Conservation (phyloP, 30 jellyfish, hydroid and myxozoan genomes). For the Mastigias papua region DNA sequence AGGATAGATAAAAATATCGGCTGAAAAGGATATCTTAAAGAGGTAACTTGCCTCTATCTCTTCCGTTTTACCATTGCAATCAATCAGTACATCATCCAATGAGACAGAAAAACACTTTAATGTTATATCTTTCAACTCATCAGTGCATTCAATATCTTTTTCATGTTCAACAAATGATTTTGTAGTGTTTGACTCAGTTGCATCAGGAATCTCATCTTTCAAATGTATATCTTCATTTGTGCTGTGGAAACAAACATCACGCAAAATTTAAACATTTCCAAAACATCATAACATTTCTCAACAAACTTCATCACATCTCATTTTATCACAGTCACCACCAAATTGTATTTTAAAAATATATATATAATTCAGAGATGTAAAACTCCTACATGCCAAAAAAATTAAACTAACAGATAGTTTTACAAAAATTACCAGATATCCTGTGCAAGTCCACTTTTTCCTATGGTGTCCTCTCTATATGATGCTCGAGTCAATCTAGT, state of each 20-base stretch:
- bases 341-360: no score
- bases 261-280: no score
- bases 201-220: not conserved
- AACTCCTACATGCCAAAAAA: not conserved
- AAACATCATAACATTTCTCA: no score
- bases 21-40: not conserved
- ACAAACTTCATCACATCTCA: no score
- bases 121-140: not conserved
- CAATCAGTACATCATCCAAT: not conserved
- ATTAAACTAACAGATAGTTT: not conserved
- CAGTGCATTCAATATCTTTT: slow-evolving; percentile 16
- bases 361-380: no score
- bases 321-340: no score
- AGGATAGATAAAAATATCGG: no score
- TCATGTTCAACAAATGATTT: slow-evolving; percentile 62
- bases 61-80: not conserved
- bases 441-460: not conserved
- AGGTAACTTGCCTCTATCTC: not conserved
- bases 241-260: not conserved
- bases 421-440: slow-evolving; percentile 11
- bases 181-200: slow-evolving; percentile 48
- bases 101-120: not conserved
- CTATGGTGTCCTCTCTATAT: not conserved
- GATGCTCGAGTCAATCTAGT: slow-evolving; percentile 35
- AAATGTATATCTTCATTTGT: not conserved